Conservation (phyloP, 2,113 vertebrate species). For the Chauna torquata region DNA sequence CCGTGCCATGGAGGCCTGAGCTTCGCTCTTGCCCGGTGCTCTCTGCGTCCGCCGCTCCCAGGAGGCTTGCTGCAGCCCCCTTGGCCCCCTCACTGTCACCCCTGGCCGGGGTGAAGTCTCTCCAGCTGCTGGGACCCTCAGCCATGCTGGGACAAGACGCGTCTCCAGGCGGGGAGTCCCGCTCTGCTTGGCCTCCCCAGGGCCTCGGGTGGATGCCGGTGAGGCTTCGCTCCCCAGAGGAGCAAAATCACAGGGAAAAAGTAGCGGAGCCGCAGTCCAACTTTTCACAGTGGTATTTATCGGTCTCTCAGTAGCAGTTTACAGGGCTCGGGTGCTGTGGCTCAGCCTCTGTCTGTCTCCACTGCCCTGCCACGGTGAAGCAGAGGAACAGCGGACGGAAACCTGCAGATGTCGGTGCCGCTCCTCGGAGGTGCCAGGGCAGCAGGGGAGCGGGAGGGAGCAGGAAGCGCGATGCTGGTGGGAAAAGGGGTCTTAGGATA, state of each 20-base stretch:
- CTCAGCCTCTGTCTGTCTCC: not conserved
- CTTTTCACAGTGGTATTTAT: not conserved
- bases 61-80: not conserved
- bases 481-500: not conserved
- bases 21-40: fast-evolving
- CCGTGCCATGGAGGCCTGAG: fast-evolving
- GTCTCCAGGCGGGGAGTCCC: not conserved
- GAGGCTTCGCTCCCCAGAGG: not conserved
- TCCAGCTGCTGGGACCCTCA: not conserved
- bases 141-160: constrained; percentile 33
- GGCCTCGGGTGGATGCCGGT: fast-evolving
- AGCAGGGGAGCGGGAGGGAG: not conserved
- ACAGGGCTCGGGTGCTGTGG: not conserved
- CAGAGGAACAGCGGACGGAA: not conserved
- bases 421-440: not conserved
- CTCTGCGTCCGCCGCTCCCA: not conserved
- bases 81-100: not conserved
- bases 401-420: not conserved
- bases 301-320: not conserved
- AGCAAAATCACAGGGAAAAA: not conserved
- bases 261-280: not conserved
- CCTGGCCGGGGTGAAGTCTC: not conserved
- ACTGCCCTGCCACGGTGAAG: not conserved
- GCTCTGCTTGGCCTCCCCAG: not conserved
- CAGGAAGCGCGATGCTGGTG: fast-evolving